A percentile compares a stretch with the other conserved stretches of the same genome.
These are phyloP conservation scores for Drosophila subquinaria DNA, from an alignment of 2,888 invertebrate genomes.

Conservation along the genomic window DNA sequence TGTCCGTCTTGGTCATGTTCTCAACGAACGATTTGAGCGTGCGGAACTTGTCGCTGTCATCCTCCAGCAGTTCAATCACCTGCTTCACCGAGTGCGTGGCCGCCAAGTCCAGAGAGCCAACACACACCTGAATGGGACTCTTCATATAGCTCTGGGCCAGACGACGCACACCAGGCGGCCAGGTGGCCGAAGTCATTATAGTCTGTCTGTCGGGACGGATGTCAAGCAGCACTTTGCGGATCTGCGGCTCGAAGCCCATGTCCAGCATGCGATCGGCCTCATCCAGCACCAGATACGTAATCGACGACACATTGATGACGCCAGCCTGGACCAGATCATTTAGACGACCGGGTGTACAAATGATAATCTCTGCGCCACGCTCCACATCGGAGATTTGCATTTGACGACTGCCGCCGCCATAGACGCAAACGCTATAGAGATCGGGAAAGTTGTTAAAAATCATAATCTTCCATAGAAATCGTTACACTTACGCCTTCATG, in stretches of 20 bases:
- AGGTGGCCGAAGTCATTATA: slow-evolving; percentile 99
- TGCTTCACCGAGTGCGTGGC: slow-evolving; percentile 96
- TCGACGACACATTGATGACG: slow-evolving; percentile 90
- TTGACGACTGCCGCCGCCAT: slow-evolving; percentile 94
- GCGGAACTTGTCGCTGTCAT: slow-evolving; percentile 88
- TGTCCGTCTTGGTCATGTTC: slow-evolving; percentile 91
- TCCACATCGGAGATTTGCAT: slow-evolving; percentile 91
- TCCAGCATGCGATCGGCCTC: slow-evolving; percentile 96
- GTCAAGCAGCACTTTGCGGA: slow-evolving; percentile 92
- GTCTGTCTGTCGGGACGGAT: slow-evolving; percentile 96
- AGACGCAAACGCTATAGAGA: slow-evolving; percentile 91
- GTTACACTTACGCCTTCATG: slow-evolving; percentile 90
- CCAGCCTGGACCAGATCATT: slow-evolving; percentile 93
- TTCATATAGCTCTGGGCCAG: slow-evolving; percentile 95
- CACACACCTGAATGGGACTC: slow-evolving; percentile 95
- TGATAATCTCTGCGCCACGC: slow-evolving; percentile 96
- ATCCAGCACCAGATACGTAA: slow-evolving; percentile 96
- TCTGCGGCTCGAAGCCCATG: slow-evolving; percentile 95
- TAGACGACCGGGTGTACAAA: slow-evolving; percentile 97
- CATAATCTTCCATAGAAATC: neutral
- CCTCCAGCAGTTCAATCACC: slow-evolving; percentile 90
- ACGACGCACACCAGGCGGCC: slow-evolving; percentile 95
- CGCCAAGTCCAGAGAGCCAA: slow-evolving; percentile 94
- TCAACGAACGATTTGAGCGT: slow-evolving; percentile 90
- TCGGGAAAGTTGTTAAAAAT: neutral